Evolutionary conservation across 2,888 invertebrate species (phyloP).

Genomic region (Drosophila atripex): DNA sequence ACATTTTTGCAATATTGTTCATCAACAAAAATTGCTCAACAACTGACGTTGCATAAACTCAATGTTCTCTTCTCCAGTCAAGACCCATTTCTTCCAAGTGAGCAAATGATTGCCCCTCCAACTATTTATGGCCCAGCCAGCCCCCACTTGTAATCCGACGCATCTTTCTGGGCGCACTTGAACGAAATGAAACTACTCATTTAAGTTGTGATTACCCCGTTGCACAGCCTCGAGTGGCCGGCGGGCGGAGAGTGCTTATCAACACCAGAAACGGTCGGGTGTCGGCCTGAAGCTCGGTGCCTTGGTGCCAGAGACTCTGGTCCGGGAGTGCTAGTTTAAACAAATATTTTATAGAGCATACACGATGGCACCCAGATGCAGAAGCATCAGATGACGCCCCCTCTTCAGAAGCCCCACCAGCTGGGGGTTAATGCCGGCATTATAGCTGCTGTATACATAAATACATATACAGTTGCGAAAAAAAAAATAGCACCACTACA

Average conservation of each 20-base stretch:
- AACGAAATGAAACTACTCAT: conserved; percentile 73
- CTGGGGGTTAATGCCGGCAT: conserved; percentile 37
- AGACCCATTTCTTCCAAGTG: not conserved
- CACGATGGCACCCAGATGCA: conserved; percentile 45
- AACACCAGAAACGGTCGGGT: conserved; percentile 62
- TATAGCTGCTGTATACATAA: conserved; percentile 6
- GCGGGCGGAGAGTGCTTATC: conserved; percentile 70
- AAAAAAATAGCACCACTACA: too few species aligned
- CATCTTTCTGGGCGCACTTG: conserved; percentile 51
- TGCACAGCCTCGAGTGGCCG: conserved; percentile 61
- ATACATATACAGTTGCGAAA: too few species aligned
- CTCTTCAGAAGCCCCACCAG: conserved; percentile 13
- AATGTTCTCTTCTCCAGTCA: not conserved
- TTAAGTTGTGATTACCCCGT: conserved; percentile 66
- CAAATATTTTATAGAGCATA: conserved; percentile 76
- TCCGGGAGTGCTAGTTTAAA: conserved; percentile 48
- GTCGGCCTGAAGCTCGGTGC: not conserved
- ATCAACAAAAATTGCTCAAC: not conserved
- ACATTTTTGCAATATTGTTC: conserved; percentile 4
- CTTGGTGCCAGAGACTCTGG: not conserved
- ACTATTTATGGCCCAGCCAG: not conserved
- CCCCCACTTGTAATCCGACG: not conserved
- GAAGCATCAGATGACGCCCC: conserved; percentile 16
- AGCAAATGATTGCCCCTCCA: not conserved
- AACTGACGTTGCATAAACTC: not conserved